These are phyloP conservation scores for Lutjanus campechanus DNA, from an alignment of 2,797 vertebrate species.

Conservation along the genomic window DNA sequence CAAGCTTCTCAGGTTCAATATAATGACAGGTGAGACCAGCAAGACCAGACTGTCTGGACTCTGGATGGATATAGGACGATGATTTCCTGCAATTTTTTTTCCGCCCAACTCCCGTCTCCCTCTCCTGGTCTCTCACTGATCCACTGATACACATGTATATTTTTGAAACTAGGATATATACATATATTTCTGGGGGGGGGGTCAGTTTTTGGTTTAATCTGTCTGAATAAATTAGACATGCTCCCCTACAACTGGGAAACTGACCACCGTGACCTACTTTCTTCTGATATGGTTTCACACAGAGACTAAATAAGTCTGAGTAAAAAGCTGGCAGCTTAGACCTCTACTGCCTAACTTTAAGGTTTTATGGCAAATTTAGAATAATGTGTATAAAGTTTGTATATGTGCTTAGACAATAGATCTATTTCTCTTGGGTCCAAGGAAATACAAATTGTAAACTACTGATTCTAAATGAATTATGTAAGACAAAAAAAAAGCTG, in stretches of 20 bases:
- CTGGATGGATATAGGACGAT: constrained; percentile 2
- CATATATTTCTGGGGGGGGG: too few species aligned
- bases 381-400: not conserved
- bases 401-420: not conserved
- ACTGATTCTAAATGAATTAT: not conserved
- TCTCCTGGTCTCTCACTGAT: too few species aligned
- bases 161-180: too few species aligned
- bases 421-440: not conserved
- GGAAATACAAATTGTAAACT: constrained; percentile 1
- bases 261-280: constrained; percentile 38
- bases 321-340: not conserved
- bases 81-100: constrained; percentile 6
- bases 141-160: not conserved
- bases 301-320: constrained; percentile 3
- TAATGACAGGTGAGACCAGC: constrained; percentile 37
- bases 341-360: not conserved
- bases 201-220: not conserved
- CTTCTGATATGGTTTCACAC: constrained; percentile 29
- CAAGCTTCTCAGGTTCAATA: not conserved
- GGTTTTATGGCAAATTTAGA: not conserved
- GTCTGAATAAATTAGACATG: constrained; percentile 12
- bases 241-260: constrained; percentile 25
- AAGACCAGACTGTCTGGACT: constrained; percentile 24
- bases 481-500: not conserved
- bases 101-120: too few species aligned